Percentiles rank a stretch among this genome's conserved stretches.
phyloP scores from a whole-genome alignment of 2,113 vertebrate genomes.

The Pluvialis apricaria region DNA sequence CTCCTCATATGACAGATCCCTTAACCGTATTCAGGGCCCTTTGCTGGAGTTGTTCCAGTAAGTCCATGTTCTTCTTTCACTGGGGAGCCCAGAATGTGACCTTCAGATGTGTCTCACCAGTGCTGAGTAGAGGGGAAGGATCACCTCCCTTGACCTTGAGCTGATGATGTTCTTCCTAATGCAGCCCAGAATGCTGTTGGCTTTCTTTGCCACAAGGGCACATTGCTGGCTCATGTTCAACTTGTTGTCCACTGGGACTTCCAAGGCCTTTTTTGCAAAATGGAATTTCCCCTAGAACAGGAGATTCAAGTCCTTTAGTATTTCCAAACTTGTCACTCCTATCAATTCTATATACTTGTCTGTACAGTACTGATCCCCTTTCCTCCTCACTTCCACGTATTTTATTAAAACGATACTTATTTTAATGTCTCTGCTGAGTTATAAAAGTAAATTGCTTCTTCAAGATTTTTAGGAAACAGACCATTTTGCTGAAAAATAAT shows the following conservation, averaged over 20 bases:
- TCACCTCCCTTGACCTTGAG: too few species aligned
- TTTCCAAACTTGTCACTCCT: background rate
- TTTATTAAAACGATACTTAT: background rate
- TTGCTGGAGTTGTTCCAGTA: background rate
- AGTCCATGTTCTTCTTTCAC: background rate
- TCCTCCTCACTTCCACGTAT: background rate
- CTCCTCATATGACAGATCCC: background rate
- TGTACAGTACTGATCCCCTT: background rate
- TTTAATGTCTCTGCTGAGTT: background rate
- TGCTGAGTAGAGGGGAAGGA: background rate
- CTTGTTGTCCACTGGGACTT: background rate
- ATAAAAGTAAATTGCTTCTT: background rate
- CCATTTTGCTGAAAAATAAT: background rate
- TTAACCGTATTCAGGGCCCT: background rate
- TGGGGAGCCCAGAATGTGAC: background rate
- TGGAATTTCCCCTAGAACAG: background rate
- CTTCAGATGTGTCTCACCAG: background rate
- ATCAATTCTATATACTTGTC: background rate
- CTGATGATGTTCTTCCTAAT: background rate
- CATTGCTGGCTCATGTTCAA: background rate
- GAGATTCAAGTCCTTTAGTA: background rate
- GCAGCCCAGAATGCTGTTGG: background rate
- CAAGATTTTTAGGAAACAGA: background rate
- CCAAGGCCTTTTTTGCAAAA: background rate
- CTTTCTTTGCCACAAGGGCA: background rate